These are phyloP conservation scores for Erythrolamprus reginae DNA, from an alignment of 2,113 vertebrate species.

Conservation along the genomic window DNA sequence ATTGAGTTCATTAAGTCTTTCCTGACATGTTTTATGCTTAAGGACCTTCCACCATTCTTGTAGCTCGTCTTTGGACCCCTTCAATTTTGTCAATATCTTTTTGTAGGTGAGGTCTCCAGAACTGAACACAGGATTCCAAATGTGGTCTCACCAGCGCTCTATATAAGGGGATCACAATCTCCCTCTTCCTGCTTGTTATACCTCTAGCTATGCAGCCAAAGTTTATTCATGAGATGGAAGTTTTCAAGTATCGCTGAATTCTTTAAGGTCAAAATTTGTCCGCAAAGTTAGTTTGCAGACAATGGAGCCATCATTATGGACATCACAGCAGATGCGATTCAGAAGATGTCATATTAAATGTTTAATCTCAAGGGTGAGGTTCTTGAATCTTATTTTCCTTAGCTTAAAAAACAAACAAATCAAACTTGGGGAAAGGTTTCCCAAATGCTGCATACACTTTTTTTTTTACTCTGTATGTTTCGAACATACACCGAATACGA, in stretches of 20 bases:
- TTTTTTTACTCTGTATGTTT: background rate
- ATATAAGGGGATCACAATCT: too few relatives aligned
- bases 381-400: background rate
- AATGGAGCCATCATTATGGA: background rate
- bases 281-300: background rate
- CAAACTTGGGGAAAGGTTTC: background rate
- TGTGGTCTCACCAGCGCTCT: too few relatives aligned
- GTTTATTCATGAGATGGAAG: background rate
- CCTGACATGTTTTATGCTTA: too few relatives aligned
- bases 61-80: too few relatives aligned
- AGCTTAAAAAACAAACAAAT: background rate
- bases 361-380: background rate
- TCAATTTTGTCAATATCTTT: too few relatives aligned
- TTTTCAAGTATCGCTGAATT: background rate
- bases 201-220: too few relatives aligned
- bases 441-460: background rate
- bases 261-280: background rate
- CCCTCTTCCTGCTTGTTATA: too few relatives aligned
- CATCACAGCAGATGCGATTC: background rate
- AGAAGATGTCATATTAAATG: background rate
- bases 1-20: too few relatives aligned
- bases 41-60: too few relatives aligned
- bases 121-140: too few relatives aligned
- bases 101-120: too few relatives aligned
- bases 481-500: background rate